These are phyloP conservation scores for Notothenia coriiceps DNA, from an alignment of 2,113 vertebrate species.

Conservation along the genomic window DNA sequence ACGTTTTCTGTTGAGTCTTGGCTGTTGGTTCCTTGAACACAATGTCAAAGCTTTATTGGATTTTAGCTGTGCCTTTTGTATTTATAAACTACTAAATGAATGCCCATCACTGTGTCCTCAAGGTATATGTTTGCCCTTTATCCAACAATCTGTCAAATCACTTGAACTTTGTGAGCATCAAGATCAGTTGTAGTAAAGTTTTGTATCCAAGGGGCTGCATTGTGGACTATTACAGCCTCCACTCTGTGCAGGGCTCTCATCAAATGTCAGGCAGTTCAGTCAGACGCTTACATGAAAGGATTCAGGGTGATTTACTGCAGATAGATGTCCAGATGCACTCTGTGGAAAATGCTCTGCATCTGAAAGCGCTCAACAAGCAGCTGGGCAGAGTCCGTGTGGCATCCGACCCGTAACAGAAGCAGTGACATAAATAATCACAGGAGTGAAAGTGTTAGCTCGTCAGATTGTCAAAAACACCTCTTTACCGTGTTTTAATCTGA, in stretches of 20 bases:
- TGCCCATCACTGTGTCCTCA: neutral
- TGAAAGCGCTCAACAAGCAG: slow-evolving; percentile 13
- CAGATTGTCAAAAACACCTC: slow-evolving; percentile 46
- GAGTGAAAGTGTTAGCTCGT: slow-evolving; percentile 29
- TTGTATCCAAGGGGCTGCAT: neutral
- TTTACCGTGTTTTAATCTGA: slow-evolving; percentile 55
- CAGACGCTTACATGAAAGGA: slow-evolving; percentile 36
- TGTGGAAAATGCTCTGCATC: slow-evolving; percentile 13
- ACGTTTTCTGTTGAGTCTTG: neutral
- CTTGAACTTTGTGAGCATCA: slow-evolving; percentile 6
- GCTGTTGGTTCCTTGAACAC: slow-evolving; percentile 10
- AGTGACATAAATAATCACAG: slow-evolving; percentile 43
- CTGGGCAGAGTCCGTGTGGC: neutral
- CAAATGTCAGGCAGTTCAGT: slow-evolving; percentile 37
- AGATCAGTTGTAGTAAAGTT: slow-evolving; percentile 1
- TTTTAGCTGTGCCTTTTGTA: neutral
- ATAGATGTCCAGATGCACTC: slow-evolving; percentile 29
- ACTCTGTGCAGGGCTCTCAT: slow-evolving; percentile 5
- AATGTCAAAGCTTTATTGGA: slow-evolving; percentile 4
- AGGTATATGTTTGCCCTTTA: neutral
- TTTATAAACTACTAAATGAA: neutral
- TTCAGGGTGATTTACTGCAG: slow-evolving; percentile 33
- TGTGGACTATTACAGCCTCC: neutral
- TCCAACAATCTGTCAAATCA: slow-evolving; percentile 1
- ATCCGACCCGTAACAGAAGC: slow-evolving; percentile 7